phyloP scores from a whole-genome alignment of 53 echinoderm and acorn worm genomes.

The Echinarachnius parma region DNA sequence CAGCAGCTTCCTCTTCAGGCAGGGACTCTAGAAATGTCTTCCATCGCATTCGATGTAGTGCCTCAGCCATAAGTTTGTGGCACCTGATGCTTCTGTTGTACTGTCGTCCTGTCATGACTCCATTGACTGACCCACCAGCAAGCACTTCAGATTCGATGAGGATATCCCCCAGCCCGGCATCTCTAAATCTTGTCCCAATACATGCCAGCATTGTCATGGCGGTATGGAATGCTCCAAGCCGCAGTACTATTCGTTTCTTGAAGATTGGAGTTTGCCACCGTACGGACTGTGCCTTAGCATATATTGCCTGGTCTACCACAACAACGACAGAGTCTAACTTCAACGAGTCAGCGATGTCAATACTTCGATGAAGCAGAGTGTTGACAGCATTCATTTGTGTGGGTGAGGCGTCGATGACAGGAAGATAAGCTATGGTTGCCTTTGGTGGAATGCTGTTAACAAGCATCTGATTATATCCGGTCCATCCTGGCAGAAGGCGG shows the following conservation, averaged over 20 bases:
- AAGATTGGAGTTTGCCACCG: constrained; percentile 44
- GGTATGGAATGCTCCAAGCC: constrained; percentile 59
- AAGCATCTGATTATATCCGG: constrained; percentile 6
- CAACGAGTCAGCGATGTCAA: constrained; percentile 7
- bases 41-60: constrained; percentile 60
- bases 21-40: constrained; percentile 36
- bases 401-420: constrained; percentile 36
- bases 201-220: constrained; percentile 37
- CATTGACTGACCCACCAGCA: constrained; percentile 51
- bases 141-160: constrained; percentile 48
- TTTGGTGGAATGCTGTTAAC: background rate
- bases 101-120: constrained; percentile 46
- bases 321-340: background rate
- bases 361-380: constrained; percentile 15
- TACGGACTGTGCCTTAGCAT: constrained; percentile 43
- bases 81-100: constrained; percentile 49
- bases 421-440: constrained; percentile 21
- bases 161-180: constrained; percentile 59
- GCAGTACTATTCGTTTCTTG: constrained; percentile 29
- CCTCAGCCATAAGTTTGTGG: constrained; percentile 60
- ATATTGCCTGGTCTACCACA: constrained; percentile 64
- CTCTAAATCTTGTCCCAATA: constrained; percentile 59
- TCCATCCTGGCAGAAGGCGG: constrained; percentile 11
- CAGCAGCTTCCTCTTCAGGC: constrained; percentile 26
- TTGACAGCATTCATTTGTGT: constrained; percentile 23